Evolutionary conservation across 2,888 invertebrate species (phyloP).

Genomic region (Trissoscelio sp.): DNA sequence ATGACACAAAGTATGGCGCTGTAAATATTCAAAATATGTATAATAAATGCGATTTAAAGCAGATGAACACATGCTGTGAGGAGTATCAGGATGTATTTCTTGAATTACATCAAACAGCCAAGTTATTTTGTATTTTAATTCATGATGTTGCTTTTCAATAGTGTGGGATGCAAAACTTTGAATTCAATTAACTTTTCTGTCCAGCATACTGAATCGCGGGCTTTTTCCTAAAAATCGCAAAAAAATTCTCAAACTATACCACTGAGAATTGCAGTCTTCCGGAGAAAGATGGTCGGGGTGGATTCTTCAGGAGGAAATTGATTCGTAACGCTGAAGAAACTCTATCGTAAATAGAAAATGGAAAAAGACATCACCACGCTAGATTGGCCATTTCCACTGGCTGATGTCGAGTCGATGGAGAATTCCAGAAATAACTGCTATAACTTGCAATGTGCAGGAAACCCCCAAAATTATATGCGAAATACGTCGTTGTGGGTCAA

Average conservation of each 20-base stretch:
- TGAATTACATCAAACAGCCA: too few relatives aligned
- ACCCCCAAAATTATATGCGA: constrained; percentile 39
- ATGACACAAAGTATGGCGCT: constrained; percentile 34
- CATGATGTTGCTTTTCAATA: background rate
- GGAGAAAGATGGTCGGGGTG: constrained; percentile 48
- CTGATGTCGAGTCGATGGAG: constrained; percentile 29
- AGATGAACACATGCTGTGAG: background rate
- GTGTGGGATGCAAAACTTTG: constrained; percentile 20
- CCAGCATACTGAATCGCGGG: background rate
- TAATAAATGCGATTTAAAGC: constrained; percentile 23
- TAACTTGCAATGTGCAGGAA: background rate
- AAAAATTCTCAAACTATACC: constrained; percentile 54
- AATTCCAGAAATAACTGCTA: constrained; percentile 26
- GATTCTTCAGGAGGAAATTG: constrained; percentile 58
- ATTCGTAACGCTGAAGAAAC: constrained; percentile 60
- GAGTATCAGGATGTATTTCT: too few relatives aligned
- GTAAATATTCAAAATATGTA: constrained; percentile 51
- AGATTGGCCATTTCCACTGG: constrained; percentile 46
- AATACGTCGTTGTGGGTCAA: constrained; percentile 27
- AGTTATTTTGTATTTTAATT: background rate
- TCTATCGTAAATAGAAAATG: constrained; percentile 56
- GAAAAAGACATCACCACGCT: constrained; percentile 47
- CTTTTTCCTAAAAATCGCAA: constrained; percentile 50
- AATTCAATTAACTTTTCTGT: constrained; percentile 46
- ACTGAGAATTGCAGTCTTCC: constrained; percentile 46